Base-by-base conservation (phyloP, 37 sponge, comb jelly and placozoan species). In the Axinella damicornis region DNA sequence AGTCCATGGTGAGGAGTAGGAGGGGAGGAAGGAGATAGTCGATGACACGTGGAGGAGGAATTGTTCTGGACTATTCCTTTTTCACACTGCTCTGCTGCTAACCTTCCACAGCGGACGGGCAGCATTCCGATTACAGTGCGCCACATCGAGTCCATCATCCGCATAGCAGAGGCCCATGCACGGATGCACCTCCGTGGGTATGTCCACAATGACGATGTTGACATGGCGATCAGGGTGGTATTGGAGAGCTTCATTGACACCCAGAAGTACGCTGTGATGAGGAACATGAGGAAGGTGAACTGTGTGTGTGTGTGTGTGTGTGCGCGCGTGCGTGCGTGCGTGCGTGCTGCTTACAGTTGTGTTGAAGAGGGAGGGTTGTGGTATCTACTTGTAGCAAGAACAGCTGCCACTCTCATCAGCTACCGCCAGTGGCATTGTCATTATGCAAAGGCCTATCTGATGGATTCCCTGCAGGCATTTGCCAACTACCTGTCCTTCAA, bases 221-320 rank as follows among this genome's bases (percentile, higher is more conserved):
- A 99, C 83, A 99, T 99, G 91, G 99, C 99, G 53, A 97, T 99
- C 31, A 89, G 99, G 25, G 93, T 97, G 9, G 87, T 95, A 92
- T 91, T 99, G 84, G 99, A 99, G 92, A 97, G 99, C 76, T 99
- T 99, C 88, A 99, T 99, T 65, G 99, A 99, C 87, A 96, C 99
- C 20, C 99, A 99, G 92, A 99, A 99, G 74, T 97, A 83, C 74
- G 91, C 99, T 31, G 97, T 99, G 33, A 99, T 99, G 99, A 88
- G 94, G 53, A 97, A 93, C 41, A 99, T 99, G 99, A 89, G 90
- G 54, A 97, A 97, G 96, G 96, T 96, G 36, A 37, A 37, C 28
- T 32, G 72, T 4, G 9, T 46, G 46, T 46, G 46, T 46, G 46
- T 46, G 46, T 46, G 46, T 46, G 46, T 46, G 46, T 46, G 46